These are phyloP conservation scores for Lacanobia oleracea DNA, from an alignment of 2,888 invertebrate genomes.

Conservation along the genomic window DNA sequence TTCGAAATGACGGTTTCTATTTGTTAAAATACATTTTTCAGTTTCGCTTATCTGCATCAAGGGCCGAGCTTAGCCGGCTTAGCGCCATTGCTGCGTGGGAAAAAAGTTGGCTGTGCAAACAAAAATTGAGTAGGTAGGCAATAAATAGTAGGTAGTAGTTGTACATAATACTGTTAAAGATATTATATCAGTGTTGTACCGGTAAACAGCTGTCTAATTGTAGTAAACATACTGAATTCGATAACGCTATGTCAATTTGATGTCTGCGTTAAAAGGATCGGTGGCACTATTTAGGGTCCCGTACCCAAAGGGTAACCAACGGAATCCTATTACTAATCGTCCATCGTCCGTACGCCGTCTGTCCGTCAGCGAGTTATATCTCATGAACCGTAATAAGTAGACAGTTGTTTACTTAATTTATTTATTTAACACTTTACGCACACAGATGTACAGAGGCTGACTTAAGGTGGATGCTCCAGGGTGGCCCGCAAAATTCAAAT, in stretches of 20 bases:
- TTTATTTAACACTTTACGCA: too few relatives aligned
- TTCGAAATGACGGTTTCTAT: too few relatives aligned
- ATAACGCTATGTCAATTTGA: slow-evolving; percentile 33
- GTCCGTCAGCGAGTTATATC: too few relatives aligned
- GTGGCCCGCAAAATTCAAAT: too few relatives aligned
- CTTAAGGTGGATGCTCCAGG: too few relatives aligned
- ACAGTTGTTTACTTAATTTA: too few relatives aligned
- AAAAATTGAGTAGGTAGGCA: not conserved
- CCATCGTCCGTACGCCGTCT: too few relatives aligned
- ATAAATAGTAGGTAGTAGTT: slow-evolving; percentile 14
- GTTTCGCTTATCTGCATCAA: slow-evolving; percentile 21
- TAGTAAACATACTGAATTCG: slow-evolving; percentile 16
- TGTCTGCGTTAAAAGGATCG: not conserved
- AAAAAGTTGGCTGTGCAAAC: slow-evolving; percentile 45
- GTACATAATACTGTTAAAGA: slow-evolving; percentile 6
- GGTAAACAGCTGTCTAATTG: slow-evolving; percentile 31
- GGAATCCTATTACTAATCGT: too few relatives aligned
- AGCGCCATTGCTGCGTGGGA: slow-evolving; percentile 42
- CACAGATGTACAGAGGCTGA: too few relatives aligned
- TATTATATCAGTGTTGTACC: slow-evolving; percentile 19
- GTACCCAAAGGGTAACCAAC: too few relatives aligned
- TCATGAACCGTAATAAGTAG: too few relatives aligned
- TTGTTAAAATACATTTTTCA: slow-evolving; percentile 22
- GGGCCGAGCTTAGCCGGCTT: not conserved
- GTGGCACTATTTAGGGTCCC: not conserved